Evolutionary conservation across 2,888 invertebrate genomes (phyloP), one percentile per base, ranked within the genome.

Genomic region (Cheiracanthium punctorium): DNA sequence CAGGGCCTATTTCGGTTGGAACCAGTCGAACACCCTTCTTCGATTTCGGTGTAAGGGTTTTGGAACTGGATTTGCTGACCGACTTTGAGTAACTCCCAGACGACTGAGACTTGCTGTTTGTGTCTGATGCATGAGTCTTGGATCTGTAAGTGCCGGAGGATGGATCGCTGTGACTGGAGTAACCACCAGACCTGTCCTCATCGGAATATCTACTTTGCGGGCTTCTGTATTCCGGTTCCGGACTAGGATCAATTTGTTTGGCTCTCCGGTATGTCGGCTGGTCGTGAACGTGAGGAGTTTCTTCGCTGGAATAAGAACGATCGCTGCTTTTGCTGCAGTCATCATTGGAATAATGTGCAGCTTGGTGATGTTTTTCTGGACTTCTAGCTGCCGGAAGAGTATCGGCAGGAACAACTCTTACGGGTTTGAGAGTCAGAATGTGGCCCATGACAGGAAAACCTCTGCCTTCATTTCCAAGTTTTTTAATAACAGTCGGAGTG

Each of bases 211-310:
- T 65, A 7, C 20, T 37, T 0, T 64, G 82, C 4, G 52, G 41
- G n/a, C 28, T 48, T n/a, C 82, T 76, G 43, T 82, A 73, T 7
- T 85, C 84, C 17, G 32, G 20, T 12, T 30, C 28, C 2, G 84
- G 24, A 10, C 12, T 24, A 12, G 72, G 14, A 20, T 24, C 29
- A 12, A 1, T 28, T 28, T 43, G 43, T n/a, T 7, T 28, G 1
- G 29, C 71, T 43, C 71, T 41, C 0, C 28, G 28, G 10, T 29
- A 41, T 2, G 28, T 28, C 14, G 24, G 33, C 24, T 70, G 4
- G 14, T 71, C 71, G 17, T 41, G 14, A n/a, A 17, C 29, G 17
- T 71, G 43, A 7, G 43, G 29, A 29, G 28, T 24, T 4, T 43
- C 71, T 71, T 43, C 71, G 20, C 37, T 29, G 41, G 29, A 43